A percentile compares a stretch with the other conserved stretches of the same genome.
Conservation (phyloP, 37 sponge, comb jelly and placozoan genomes). For the Aphrocallistes beatrix region DNA sequence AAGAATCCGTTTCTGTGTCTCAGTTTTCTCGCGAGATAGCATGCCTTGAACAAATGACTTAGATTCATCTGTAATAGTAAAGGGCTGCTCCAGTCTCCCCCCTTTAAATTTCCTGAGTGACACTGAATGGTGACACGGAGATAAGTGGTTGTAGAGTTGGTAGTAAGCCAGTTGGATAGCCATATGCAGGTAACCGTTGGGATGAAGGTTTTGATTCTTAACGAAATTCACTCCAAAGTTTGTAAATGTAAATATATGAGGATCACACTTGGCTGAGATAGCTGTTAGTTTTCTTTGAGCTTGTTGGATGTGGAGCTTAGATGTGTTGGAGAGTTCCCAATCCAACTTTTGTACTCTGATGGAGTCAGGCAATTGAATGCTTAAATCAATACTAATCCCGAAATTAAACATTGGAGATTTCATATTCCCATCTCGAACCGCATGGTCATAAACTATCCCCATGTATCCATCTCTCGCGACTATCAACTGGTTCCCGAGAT, state of each 20-base stretch:
- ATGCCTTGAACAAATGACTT: not conserved
- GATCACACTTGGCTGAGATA: not conserved
- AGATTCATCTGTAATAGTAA: not conserved
- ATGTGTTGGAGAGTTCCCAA: not conserved
- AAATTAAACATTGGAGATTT: not conserved
- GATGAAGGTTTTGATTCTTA: not conserved
- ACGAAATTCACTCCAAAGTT: not conserved
- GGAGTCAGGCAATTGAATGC: not conserved
- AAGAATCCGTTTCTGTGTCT: not conserved
- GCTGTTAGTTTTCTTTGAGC: not conserved
- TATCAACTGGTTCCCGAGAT: not conserved
- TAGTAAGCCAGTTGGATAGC: constrained; percentile 2
- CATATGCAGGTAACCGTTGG: not conserved
- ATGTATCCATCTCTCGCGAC: not conserved
- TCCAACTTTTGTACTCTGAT: not conserved
- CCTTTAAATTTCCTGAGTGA: not conserved
- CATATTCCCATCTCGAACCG: not conserved
- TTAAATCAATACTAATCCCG: not conserved
- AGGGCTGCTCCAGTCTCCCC: not conserved
- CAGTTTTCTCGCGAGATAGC: not conserved
- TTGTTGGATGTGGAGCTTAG: not conserved
- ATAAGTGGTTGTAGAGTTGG: not conserved
- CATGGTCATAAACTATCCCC: not conserved
- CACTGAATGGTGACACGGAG: not conserved
- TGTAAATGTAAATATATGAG: not conserved